Percentiles rank a stretch among this genome's conserved stretches.
Conservation (phyloP, 2,888 invertebrate species). For the Spialia ferax region DNA sequence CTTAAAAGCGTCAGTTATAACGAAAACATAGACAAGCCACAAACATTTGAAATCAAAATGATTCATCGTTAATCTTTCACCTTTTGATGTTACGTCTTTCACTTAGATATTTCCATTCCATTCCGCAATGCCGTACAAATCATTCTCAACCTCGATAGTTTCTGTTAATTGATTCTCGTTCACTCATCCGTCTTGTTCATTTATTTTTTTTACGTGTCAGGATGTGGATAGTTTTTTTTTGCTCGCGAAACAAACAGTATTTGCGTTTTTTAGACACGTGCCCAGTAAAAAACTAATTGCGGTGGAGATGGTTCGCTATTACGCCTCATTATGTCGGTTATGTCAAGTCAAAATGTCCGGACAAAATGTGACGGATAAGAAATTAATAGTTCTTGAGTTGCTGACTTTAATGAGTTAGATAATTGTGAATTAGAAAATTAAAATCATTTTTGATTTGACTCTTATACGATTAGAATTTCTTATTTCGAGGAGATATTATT, state of each 20-base stretch:
- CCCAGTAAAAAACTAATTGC: conserved; percentile 15
- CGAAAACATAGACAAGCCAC: background rate
- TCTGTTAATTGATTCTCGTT: conserved; percentile 32
- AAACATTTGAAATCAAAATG: background rate
- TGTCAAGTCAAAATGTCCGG: conserved; percentile 11
- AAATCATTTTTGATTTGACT: no score
- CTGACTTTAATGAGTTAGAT: no score
- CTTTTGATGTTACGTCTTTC: background rate
- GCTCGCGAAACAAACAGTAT: conserved; percentile 6
- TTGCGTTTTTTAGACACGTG: conserved; percentile 19
- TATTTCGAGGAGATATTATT: no score
- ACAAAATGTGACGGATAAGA: background rate
- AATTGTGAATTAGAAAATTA: background rate
- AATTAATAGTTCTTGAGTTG: background rate
- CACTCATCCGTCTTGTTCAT: conserved; percentile 18
- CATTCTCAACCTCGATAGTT: conserved; percentile 19
- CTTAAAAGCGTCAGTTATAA: background rate
- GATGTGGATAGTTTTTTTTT: conserved; percentile 5
- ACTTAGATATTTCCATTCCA: conserved; percentile 12
- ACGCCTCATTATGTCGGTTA: conserved; percentile 31
- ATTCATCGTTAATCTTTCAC: background rate
- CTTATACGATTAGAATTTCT: no score
- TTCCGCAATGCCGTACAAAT: conserved; percentile 24
- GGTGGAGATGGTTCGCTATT: conserved; percentile 21
- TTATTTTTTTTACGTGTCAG: conserved; percentile 10